Evolutionary conservation across 1,140 invertebrate species (phyloP).

Genomic region (Zaprionus camerounensis): DNA sequence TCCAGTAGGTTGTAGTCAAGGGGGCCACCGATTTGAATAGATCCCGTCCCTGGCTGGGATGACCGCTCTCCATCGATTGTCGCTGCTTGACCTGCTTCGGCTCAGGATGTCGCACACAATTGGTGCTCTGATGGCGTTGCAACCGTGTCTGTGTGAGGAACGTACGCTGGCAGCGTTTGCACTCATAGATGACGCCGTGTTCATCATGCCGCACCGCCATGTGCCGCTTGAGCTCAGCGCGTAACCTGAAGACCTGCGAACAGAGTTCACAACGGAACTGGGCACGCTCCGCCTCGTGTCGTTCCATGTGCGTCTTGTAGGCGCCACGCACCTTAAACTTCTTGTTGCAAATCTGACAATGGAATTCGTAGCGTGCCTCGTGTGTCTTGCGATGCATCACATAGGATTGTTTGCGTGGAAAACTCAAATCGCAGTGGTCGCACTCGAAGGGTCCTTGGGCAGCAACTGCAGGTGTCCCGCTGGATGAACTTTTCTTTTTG

Average conservation of each 20-base stretch:
- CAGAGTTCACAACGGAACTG: constrained; percentile 75
- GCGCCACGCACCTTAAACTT: constrained; percentile 82
- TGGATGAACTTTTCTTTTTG: constrained; percentile 42
- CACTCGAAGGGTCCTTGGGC: constrained; percentile 61
- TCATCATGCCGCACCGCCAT: constrained; percentile 73
- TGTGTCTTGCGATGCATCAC: constrained; percentile 86
- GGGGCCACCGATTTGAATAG: constrained; percentile 84
- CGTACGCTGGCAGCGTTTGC: constrained; percentile 77
- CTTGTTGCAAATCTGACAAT: constrained; percentile 82
- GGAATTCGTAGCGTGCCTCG: constrained; percentile 85
- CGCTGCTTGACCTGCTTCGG: constrained; percentile 43
- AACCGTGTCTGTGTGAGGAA: constrained; percentile 66
- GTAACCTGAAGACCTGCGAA: constrained; percentile 61
- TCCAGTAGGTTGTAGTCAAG: constrained; percentile 84
- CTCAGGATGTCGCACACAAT: constrained; percentile 54
- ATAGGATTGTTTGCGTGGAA: constrained; percentile 83
- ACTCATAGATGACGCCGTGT: constrained; percentile 67
- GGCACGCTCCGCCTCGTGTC: constrained; percentile 74
- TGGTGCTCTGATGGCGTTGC: constrained; percentile 67
- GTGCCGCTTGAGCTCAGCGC: constrained; percentile 71
- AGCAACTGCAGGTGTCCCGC: neutral
- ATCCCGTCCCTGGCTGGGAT: constrained; percentile 71
- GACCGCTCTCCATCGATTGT: constrained; percentile 17
- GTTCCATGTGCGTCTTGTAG: constrained; percentile 83
- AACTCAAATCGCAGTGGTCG: constrained; percentile 67